Evolutionary conservation across 2,888 invertebrate genomes (phyloP), one percentile per base, ranked within the genome.

Genomic region (Acleris literana): DNA sequence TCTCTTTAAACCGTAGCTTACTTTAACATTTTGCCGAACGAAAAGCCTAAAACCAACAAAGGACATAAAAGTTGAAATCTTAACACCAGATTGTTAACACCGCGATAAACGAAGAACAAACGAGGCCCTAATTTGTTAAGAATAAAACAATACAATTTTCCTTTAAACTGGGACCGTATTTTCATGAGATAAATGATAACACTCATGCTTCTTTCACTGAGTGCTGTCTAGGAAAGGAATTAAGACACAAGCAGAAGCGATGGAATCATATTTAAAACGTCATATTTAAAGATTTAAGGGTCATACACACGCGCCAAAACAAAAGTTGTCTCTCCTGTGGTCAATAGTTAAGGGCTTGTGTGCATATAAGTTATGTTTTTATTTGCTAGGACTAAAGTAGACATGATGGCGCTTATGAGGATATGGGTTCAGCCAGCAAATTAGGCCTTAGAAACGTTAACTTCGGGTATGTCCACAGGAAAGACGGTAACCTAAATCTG

Each of bases 131-230:
- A 66, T 66, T 66, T 53, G 66, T 66, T 66, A 57, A 66, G 61
- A 66, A 66, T 62, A 62, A 57, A 57, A 62, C 62, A 66, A 66
- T 66, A 66, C 61, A 66, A 52, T 66, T 66, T 65, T 60, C 60
- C 62, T 18, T 66, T 66, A 57, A 66, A 66, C 66, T 53, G 62
- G 51, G 66, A 46, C n/a, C 66, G 56, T 62, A 57, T 66, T 66
- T 61, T 39, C 52, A 18, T 13, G 52, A 57, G 66, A 66, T 66
- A 66, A 66, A 66, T 66, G 62, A 66, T 66, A 66, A 57, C 66
- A 62, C 66, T 66, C 66, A 62, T 62, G 43, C 57, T 52, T 62
- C 62, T 62, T 62, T 66, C 61, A 33, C 60, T 51, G 46, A 56
- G 56, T 29, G 53, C 56, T 57, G 57, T 39, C 66, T 66, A 60